Conservation (phyloP, 2,888 invertebrate genomes). For the Girardia tigrina region DNA sequence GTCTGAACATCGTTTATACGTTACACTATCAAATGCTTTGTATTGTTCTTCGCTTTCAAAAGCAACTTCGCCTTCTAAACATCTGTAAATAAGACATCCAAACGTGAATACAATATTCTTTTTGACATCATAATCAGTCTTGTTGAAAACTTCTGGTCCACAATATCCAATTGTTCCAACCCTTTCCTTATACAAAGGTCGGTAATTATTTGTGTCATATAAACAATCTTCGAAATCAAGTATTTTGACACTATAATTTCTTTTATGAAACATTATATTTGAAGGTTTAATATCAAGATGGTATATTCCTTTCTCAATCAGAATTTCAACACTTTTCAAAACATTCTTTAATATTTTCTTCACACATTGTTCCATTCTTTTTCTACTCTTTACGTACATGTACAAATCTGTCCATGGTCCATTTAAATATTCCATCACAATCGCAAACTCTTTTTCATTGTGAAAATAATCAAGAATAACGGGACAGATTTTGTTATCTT, state of each 20-base stretch:
- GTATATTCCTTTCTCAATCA: background rate
- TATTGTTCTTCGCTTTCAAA: too few relatives aligned
- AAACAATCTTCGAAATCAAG: background rate
- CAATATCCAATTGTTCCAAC: background rate
- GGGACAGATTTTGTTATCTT: background rate
- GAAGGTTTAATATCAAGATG: background rate
- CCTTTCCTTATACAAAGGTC: background rate
- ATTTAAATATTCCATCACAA: constrained; percentile 8
- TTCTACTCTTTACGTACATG: background rate
- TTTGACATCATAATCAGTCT: background rate
- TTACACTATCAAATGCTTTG: too few relatives aligned
- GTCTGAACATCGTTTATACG: too few relatives aligned
- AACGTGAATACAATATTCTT: background rate
- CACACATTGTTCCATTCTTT: background rate
- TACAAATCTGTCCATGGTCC: background rate
- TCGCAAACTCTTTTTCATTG: background rate
- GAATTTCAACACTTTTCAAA: background rate
- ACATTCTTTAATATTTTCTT: background rate
- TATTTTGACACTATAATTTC: background rate
- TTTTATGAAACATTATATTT: background rate
- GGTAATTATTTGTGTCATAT: background rate
- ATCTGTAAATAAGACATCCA: background rate
- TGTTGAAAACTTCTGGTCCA: background rate
- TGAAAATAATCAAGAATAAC: background rate
- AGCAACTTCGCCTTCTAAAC: background rate